Evolutionary conservation across 2,888 invertebrate genomes (phyloP), one percentile per base, ranked within the genome.

Genomic region (Mythimna pallens): DNA sequence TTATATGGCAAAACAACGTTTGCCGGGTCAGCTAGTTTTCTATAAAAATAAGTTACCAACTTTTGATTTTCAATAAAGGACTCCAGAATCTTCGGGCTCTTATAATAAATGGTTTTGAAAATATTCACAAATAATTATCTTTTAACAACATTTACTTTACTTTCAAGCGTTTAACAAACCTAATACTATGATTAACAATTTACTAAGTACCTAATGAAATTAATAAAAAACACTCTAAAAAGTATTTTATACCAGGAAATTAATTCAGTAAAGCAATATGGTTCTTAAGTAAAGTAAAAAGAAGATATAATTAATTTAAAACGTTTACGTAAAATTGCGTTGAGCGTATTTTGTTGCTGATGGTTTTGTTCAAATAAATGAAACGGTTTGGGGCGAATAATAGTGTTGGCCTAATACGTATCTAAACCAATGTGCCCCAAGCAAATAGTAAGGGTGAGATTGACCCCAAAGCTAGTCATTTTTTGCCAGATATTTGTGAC

Each of bases 361-460:
- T 47, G 47, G 2, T 47, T 47, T 12, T 5, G 30, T 54, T 3
- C 25, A 54, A 67, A 58, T 61, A 36, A 68, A 59, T 68, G 17
- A 57, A 50, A 34, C 64, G 30, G 59, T 55, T 59, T 54, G 72
- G n/a, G 20, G 17, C 52, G 70, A 64, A 50, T 61, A 61, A 47
- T 58, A 36, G n/a, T 10, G 30, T 36, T 43, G 63, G 52, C 55
- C 30, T 74, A 68, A 80, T 74, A 81, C 58, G 58, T 70, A 54
- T 9, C 61, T 61, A 40, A 66, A 8, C 59, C 59, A 57, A 69
- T 59, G 52, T 47, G 14, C n/a, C 65, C 47, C 57, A 68, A 74
- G 30, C 22, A 83, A 81, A 83, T 65, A 83, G 30, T 63, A n/a
- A 30, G 66, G 50, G n/a, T 67, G 25, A 55, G 7, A 57, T 57